These are phyloP conservation scores for Orgyia antiqua DNA, from an alignment of 2,888 invertebrate genomes.

Conservation along the genomic window DNA sequence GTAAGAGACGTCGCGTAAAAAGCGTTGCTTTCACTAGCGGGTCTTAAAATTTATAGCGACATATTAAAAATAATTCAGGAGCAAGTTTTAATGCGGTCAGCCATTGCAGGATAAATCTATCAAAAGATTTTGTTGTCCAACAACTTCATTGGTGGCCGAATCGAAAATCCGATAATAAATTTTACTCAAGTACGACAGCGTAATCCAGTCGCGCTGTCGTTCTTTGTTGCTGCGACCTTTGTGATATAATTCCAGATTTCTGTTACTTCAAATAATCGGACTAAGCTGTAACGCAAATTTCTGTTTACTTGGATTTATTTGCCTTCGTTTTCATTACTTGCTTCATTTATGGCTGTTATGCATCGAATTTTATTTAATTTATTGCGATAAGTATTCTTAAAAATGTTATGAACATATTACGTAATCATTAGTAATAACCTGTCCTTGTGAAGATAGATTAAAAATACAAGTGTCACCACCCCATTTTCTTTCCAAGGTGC, in stretches of 20 bases:
- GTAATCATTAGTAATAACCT: no score
- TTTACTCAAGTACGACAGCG: constrained; percentile 76
- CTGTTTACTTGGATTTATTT: constrained; percentile 43
- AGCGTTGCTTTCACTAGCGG: constrained; percentile 40
- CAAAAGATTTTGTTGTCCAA: constrained; percentile 78
- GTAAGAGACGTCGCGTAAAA: constrained; percentile 37
- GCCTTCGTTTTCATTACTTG: constrained; percentile 16
- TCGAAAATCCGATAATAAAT: constrained; percentile 78
- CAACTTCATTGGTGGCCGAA: constrained; percentile 79
- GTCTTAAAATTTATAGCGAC: constrained; percentile 64
- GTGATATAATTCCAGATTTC: constrained; percentile 70
- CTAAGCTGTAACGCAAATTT: constrained; percentile 54
- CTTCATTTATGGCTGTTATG: constrained; percentile 15
- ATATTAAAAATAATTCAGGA: constrained; percentile 70
- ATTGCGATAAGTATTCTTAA: no score
- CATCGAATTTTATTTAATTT: no score
- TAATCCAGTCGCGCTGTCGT: constrained; percentile 73
- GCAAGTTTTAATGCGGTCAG: constrained; percentile 71
- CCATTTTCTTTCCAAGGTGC: no score
- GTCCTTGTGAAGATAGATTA: no score
- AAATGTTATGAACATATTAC: no score
- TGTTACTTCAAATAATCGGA: constrained; percentile 68
- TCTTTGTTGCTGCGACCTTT: constrained; percentile 72
- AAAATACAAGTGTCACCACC: no score
- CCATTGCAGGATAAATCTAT: constrained; percentile 71